Conservation (phyloP, 2,888 invertebrate genomes). For the Drosophila tanythrix region DNA sequence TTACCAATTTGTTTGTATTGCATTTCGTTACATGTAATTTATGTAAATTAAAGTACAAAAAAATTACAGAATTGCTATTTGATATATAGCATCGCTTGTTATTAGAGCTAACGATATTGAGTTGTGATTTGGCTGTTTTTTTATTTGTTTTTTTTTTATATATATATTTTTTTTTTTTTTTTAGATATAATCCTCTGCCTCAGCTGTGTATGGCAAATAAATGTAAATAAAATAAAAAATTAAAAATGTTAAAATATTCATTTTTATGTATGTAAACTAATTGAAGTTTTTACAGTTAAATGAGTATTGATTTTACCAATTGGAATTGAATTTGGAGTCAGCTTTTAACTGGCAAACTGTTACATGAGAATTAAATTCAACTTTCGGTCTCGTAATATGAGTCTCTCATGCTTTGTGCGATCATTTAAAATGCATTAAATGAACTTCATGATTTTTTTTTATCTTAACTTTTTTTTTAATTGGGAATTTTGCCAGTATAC, state of each 20-base stretch:
- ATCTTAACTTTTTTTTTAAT: not conserved
- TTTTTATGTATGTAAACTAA: conserved; percentile 21
- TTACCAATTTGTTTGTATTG: conserved; percentile 72
- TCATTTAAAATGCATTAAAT: conserved; percentile 10
- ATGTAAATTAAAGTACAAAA: conserved; percentile 76
- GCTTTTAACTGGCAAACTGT: conserved; percentile 1
- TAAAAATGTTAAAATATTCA: conserved; percentile 57
- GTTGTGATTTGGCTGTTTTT: conserved; percentile 40
- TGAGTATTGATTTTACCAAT: conserved; percentile 2
- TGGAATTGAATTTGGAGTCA: not conserved
- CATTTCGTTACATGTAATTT: conserved; percentile 79
- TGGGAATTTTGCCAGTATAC: conserved; percentile 7
- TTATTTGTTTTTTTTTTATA: conserved; percentile 45
- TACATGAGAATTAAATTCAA: conserved; percentile 1
- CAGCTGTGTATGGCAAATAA: conserved; percentile 75
- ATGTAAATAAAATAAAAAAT: conserved; percentile 70
- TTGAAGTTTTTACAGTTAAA: not conserved
- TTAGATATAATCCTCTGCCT: conserved; percentile 80
- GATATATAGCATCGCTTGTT: conserved; percentile 74
- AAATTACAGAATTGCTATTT: conserved; percentile 74
- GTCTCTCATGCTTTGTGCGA: conserved; percentile 29
- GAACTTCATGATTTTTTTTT: conserved; percentile 1
- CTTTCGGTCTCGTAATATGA: not conserved
- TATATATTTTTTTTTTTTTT: not conserved
- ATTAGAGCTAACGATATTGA: conserved; percentile 77